Base-by-base conservation (phyloP, 2,888 invertebrate genomes). In the Himalopsyche tibetana region DNA sequence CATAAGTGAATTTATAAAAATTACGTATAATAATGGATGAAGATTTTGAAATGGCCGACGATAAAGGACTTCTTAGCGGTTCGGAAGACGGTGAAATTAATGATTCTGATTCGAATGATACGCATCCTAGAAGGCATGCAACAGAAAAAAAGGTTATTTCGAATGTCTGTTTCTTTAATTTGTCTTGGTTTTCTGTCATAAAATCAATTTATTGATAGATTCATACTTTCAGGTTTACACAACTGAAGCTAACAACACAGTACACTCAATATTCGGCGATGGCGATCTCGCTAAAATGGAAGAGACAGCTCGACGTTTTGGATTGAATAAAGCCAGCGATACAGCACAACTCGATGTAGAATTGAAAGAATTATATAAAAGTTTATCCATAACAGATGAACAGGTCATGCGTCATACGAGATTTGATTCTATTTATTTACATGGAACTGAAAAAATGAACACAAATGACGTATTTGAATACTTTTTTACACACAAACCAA, bases 391-490 rank as follows among this genome's bases (percentile, higher is more conserved):
- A 85, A 93, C 92, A 89, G 92, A 93, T 45, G 94, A 94, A 90
- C 95, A 95, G 90, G 93, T 88, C 69, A 84, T 89, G 1, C 91
- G 94, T 89, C 94, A 95, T 90, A 93, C 95, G 88, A 93, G 96
- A 89, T 94, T 96, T 89, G 96, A 97, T 91, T 95, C 96, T 36
- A 91, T 97, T 82, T 96, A 97, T 90, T 92, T 97, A 90, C 92
- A 95, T 90, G 97, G 97, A 82, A 95, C 96, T 0, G 94, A 96
- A 89, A 94, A 96, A 55, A 95, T 97, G 93, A 95, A 94, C 89
- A 96, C 96, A 4, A 94, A 95, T 90, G 97, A 97, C 91, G 94
- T 97, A 82, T 96, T 97, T 90, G 94, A 95, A 89, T 97, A 97
- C 91, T 96, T 97, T 90, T 94, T 94, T 90, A 95, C 95, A 89